Evolutionary conservation across 2,113 vertebrate genomes (phyloP).

Genomic region (Cairina moschata): DNA sequence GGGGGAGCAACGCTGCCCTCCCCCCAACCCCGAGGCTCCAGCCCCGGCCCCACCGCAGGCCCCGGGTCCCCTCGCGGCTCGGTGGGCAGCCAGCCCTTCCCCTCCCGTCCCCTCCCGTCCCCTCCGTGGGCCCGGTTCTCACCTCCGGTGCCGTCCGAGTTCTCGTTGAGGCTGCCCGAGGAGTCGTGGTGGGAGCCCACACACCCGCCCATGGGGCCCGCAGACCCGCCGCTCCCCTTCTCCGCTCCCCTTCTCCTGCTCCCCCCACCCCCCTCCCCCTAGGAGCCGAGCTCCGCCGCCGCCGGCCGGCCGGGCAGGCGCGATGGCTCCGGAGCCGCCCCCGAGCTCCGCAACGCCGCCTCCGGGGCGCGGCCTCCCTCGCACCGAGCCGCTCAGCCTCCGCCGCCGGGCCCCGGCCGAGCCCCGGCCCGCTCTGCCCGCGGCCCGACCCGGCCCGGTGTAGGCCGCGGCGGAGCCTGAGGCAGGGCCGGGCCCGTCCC

Average conservation of each 20-base stretch:
- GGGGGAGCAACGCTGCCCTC: not conserved
- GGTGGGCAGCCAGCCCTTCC: conserved; percentile 16
- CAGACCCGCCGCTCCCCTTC: conserved; percentile 22
- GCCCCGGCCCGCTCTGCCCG: not conserved
- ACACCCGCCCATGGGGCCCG: conserved; percentile 93
- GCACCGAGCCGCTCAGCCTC: too few relatives aligned
- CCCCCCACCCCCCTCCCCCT: conserved; percentile 43
- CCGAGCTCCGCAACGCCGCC: conserved; percentile 25
- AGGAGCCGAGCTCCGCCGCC: conserved; percentile 14
- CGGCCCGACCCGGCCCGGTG: not conserved
- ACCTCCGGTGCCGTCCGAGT: conserved; percentile 96
- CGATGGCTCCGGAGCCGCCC: conserved; percentile 37
- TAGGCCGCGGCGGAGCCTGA: too few relatives aligned
- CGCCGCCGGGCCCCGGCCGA: too few relatives aligned
- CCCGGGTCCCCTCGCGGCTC: not conserved
- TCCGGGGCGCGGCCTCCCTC: conserved; percentile 40
- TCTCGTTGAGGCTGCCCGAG: conserved; percentile 97
- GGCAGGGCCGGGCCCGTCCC: too few relatives aligned
- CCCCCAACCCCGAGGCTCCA: not conserved
- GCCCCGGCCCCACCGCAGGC: not conserved
- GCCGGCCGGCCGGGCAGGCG: conserved; percentile 53
- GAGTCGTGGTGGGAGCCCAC: conserved; percentile 98
- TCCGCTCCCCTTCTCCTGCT: too few relatives aligned
- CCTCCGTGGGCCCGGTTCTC: conserved; percentile 43
- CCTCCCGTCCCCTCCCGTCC: too few relatives aligned